phyloP scores from a whole-genome alignment of 2,888 invertebrate genomes.

The Drosophila greeni region DNA sequence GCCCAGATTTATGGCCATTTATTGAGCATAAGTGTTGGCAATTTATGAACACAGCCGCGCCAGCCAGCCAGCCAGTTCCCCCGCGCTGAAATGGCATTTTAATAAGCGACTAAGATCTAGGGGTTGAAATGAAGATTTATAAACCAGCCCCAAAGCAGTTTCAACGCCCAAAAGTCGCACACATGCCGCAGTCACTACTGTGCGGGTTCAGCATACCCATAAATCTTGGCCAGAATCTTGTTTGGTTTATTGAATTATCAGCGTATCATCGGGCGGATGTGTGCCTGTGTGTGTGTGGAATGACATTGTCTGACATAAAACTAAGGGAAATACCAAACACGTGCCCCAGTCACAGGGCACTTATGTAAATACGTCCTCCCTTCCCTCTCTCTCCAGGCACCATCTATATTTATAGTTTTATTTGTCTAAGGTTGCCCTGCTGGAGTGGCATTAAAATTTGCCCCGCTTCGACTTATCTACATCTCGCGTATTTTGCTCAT shows the following conservation, averaged over 20 bases:
- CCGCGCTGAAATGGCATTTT: constrained; percentile 56
- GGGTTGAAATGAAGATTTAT: constrained; percentile 67
- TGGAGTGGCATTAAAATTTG: constrained; percentile 35
- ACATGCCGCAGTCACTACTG: constrained; percentile 1
- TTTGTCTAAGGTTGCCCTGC: constrained; percentile 50
- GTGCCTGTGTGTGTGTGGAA: constrained; percentile 15
- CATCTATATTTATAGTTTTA: constrained; percentile 67
- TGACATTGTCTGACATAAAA: constrained; percentile 61
- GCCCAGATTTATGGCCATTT: constrained; percentile 59
- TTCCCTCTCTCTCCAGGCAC: background rate
- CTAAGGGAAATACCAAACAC: constrained; percentile 70
- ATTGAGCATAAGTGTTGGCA: constrained; percentile 66
- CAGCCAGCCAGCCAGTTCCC: constrained; percentile 1
- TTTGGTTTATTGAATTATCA: constrained; percentile 75
- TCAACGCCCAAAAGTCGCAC: constrained; percentile 34
- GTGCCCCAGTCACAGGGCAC: constrained; percentile 53
- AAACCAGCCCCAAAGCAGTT: constrained; percentile 49
- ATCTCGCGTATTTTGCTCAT: constrained; percentile 50
- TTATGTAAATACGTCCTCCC: constrained; percentile 63
- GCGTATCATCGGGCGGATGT: constrained; percentile 54
- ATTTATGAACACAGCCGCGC: constrained; percentile 57
- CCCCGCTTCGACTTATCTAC: constrained; percentile 48
- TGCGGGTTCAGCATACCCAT: constrained; percentile 66
- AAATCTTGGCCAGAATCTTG: constrained; percentile 69
- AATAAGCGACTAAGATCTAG: constrained; percentile 53